Percentiles rank a stretch among this genome's conserved stretches.
Evolutionary conservation across 1,140 invertebrate genomes (phyloP).

Genomic region (Ceratosolen fusciceps): DNA sequence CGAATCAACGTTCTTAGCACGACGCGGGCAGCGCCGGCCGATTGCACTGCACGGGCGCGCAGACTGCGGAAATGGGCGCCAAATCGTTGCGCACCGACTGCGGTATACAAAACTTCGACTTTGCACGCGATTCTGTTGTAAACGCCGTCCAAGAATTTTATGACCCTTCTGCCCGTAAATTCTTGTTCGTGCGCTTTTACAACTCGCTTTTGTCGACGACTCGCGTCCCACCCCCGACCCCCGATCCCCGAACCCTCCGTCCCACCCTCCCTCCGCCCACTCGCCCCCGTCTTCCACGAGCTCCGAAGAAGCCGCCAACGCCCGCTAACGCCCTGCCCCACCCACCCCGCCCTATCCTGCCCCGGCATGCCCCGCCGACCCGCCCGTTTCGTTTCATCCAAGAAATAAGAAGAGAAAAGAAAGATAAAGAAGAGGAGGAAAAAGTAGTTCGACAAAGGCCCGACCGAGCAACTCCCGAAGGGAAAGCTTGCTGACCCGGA

Average conservation of each 20-base stretch:
- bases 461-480: background rate
- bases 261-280: background rate
- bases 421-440: too few species aligned
- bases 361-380: too few species aligned
- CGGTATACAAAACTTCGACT: slow-evolving; percentile 4
- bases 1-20: background rate
- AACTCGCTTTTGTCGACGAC: background rate
- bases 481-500: background rate
- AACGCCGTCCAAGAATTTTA: slow-evolving; percentile 20
- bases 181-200: slow-evolving; percentile 7
- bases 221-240: too few species aligned
- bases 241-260: too few species aligned
- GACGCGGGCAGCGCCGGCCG: too few species aligned
- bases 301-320: too few species aligned
- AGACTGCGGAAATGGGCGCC: slow-evolving; percentile 3
- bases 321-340: too few species aligned
- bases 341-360: too few species aligned
- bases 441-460: too few species aligned
- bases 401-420: too few species aligned
- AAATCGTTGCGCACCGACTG: slow-evolving; percentile 12
- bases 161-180: slow-evolving; percentile 20
- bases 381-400: too few species aligned
- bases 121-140: slow-evolving; percentile 31
- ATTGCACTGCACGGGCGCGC: background rate
- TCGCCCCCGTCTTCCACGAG: too few species aligned